A percentile compares a stretch with the other conserved stretches of the same genome.
phyloP scores from a whole-genome alignment of 2,113 vertebrate species.

The Pelmatolapia mariae region DNA sequence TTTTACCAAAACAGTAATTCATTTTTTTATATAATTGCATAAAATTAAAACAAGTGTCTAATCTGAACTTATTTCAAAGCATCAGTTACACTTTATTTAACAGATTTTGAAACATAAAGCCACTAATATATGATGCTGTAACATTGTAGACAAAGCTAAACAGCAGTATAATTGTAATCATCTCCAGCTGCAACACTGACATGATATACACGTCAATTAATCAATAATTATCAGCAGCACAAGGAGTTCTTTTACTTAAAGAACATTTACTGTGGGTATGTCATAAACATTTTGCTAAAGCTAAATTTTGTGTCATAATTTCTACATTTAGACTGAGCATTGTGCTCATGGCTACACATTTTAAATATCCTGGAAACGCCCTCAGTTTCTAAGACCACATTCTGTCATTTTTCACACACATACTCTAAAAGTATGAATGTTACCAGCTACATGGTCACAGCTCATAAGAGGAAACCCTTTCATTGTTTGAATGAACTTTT shows the following conservation, averaged over 20 bases:
- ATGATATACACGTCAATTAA: neutral
- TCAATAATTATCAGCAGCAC: neutral
- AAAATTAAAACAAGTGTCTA: neutral
- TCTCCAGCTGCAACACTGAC: neutral
- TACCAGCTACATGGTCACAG: neutral
- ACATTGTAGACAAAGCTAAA: neutral
- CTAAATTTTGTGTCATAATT: neutral
- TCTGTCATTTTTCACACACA: neutral
- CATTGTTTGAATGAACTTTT: neutral
- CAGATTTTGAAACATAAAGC: neutral
- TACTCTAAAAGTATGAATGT: neutral
- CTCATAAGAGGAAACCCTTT: neutral
- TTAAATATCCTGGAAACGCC: neutral
- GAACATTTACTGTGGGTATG: neutral
- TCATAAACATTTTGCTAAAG: neutral
- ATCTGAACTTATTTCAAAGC: neutral
- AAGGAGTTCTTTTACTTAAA: accelerated
- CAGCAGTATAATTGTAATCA: neutral
- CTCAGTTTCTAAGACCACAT: neutral
- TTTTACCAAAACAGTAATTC: neutral
- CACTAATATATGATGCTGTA: neutral
- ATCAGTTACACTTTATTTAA: accelerated
- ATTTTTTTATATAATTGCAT: neutral
- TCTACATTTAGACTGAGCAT: accelerated
- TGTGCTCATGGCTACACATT: accelerated